A percentile compares a stretch with the other conserved stretches of the same genome.
phyloP scores from a whole-genome alignment of 2,888 invertebrate genomes.

The Drosophila eohydei region DNA sequence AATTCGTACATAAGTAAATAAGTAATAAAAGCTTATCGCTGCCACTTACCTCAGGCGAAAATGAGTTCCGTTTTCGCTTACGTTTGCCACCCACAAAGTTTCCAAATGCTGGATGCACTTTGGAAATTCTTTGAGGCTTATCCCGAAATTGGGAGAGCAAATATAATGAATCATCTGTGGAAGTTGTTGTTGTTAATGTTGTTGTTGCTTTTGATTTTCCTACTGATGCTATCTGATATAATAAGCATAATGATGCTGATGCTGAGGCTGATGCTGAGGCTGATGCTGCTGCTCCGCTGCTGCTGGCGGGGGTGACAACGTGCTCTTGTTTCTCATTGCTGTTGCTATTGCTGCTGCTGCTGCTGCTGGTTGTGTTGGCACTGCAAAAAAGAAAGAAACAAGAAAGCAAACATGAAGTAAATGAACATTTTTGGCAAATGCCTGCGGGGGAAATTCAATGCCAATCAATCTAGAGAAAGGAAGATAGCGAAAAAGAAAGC shows the following conservation, averaged over 20 bases:
- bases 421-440: constrained; percentile 18
- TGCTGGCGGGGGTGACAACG: constrained; percentile 47
- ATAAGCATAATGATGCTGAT: constrained; percentile 1
- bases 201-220: constrained; percentile 21
- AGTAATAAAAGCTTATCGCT: constrained; percentile 5
- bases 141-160: constrained; percentile 27
- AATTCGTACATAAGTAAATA: neutral
- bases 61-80: constrained; percentile 46
- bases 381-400: constrained; percentile 27
- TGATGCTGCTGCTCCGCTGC: constrained; percentile 36
- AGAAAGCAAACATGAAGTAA: constrained; percentile 18
- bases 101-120: neutral
- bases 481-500: constrained; percentile 11
- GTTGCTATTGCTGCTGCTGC: constrained; percentile 24
- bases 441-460: constrained; percentile 33
- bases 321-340: constrained; percentile 45
- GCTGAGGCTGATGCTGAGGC: constrained; percentile 8
- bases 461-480: constrained; percentile 39
- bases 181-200: neutral
- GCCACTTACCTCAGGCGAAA: constrained; percentile 38
- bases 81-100: constrained; percentile 18
- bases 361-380: constrained; percentile 53
- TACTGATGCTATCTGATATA: constrained; percentile 18
- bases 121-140: constrained; percentile 39
- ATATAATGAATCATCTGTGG: constrained; percentile 10